A percentile compares a stretch with the other conserved stretches of the same genome.
Evolutionary conservation across 64 coral and sea anemone species (phyloP).

Genomic region (Trachythela sp.): DNA sequence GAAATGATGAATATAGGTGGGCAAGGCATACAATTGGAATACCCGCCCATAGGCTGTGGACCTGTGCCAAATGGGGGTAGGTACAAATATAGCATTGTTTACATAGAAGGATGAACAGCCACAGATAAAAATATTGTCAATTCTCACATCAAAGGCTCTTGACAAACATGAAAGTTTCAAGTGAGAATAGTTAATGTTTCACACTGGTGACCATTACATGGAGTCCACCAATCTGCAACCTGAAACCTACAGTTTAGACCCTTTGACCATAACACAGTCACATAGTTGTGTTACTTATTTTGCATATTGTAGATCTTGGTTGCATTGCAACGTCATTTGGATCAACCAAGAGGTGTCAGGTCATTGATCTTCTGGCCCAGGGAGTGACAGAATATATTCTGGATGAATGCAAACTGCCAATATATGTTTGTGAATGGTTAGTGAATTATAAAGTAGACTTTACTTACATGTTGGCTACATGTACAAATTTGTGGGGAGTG

Average conservation of each 20-base stretch:
- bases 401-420: constrained; percentile 16
- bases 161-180: no score
- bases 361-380: background rate
- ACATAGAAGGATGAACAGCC: no score
- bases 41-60: background rate
- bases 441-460: background rate
- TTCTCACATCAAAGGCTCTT: no score
- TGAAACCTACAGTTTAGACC: no score
- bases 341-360: background rate
- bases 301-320: background rate
- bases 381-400: background rate
- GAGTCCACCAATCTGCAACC: no score
- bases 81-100: background rate
- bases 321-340: constrained; percentile 9
- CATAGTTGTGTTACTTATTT: no score
- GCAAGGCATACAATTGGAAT: background rate
- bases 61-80: background rate
- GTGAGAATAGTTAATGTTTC: no score
- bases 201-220: no score
- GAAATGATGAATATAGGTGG: background rate
- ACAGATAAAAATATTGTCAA: no score
- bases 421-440: constrained; percentile 23
- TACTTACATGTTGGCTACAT: background rate
- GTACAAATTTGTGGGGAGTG: no score
- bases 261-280: no score